Evolutionary conservation across 64 coral and sea anemone genomes (phyloP), one percentile per base, ranked within the genome.

Genomic region (Montipora foliosa): DNA sequence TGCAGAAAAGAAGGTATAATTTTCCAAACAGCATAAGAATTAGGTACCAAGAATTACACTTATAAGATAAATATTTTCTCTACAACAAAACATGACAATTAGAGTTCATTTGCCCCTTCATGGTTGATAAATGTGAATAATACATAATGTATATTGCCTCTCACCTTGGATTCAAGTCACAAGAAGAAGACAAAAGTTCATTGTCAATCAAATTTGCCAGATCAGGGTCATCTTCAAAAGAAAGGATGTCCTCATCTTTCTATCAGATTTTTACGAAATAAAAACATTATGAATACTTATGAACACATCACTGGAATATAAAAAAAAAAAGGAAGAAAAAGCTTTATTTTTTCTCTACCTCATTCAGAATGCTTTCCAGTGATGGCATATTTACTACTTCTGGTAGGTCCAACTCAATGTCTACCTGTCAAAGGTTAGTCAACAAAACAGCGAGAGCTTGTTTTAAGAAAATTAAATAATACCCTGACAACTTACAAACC

Each of bases 321-420:
- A 11, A 12, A 14, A 64, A 64, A 0, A 55, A 7, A 3, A 55
- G 0, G 1, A 29, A 29, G 29, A 37, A 57, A 57, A 0, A 57
- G 53, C 6, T 57, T 16, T 64, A 12, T 7, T 11, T 64, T 64
- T 15, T 1, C 14, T 14, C 9, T 64, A 99, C 98, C 85, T 99
- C 98, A 90, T 96, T 99, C 6, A 99, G 69, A 72, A 99, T 99
- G 68, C 98, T 99, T 55, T 99, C 98, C 44, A 99, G 59, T 70
- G 98, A 94, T 79, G 98, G 98, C 69, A 99, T 96, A 75, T 92
- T 94, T 6, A 87, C 92, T 22, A 99, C 95, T 87, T 94, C 91
- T 59, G 98, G 98, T 51, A 99, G 76, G 78, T 96, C 98, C 9
- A 94, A 15, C 67, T 99, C 98, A 90, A 99, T 88, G 67, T 94